Base-by-base conservation (phyloP, 2,888 invertebrate species). In the Macropis europaea region DNA sequence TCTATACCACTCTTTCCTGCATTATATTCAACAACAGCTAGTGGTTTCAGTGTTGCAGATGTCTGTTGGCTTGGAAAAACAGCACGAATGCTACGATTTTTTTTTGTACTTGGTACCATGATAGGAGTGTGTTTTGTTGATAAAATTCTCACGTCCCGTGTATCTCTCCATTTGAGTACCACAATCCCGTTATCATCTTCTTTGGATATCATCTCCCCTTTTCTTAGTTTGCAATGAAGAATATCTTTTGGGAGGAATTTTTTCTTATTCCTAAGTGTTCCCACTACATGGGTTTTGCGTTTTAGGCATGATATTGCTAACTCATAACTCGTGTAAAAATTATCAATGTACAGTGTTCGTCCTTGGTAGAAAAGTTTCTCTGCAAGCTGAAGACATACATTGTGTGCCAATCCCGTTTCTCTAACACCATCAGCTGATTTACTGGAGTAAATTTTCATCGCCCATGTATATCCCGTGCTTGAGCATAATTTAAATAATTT, bases 401-500 rank as follows among this genome's bases (percentile, higher is more conserved):
- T 66, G 34, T 52, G 43, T 50, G 66, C 59, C 22, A 63, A 56
- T 56, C 40, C 63, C 1, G 59, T 66, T 66, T 53, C 52, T 45
- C 59, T 59, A 50, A 57, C 15, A 22, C 45, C 66, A 5, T 45
- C 57, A 19, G 45, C 57, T 57, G 59, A 50, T 26, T 50, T 70
- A 82, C 59, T 64, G 69, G 70, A 61, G 42, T 79, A 79, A 17
- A 81, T 59, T 71, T 70, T 76, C 43, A 63, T 38, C 11, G 59
- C 60, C 63, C 77, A 73, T 48, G 72, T 79, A 24, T 79, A 76
- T 57, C 68, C 77, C 40, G 66, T 38, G 53, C 47, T 71, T 30
- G 79, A 74, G 34, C 74, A 79, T 43, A 78, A 50, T 67, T 79
- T 80, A 1, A 81, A 81, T 53, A 77, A 53, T 61, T 80, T 80